Base-by-base conservation (phyloP, 2,888 invertebrate genomes). In the Neria commutata region DNA sequence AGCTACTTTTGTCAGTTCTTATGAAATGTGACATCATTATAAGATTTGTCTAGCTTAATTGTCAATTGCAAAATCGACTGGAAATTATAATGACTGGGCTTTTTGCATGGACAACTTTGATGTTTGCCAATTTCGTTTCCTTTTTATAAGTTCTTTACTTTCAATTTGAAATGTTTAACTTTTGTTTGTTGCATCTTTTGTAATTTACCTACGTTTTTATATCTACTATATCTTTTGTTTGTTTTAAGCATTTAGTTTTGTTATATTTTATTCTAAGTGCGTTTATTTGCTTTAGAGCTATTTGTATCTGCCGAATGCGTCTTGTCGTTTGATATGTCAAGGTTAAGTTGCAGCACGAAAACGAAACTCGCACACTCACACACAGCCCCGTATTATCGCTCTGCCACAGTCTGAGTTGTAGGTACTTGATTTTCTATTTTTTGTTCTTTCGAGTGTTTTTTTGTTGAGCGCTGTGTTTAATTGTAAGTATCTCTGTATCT, bases 281-380 rank as follows among this genome's bases (percentile, higher is more conserved):
- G n/a, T n/a, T n/a, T n/a, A n/a, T n/a, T n/a, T n/a, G n/a, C n/a
- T n/a, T n/a, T n/a, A n/a, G n/a, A 21, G 55, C 55, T 23, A 37
- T 56, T 50, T 50, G 14, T 48, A 29, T 24, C 42, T 25, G 19
- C 53, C n/a, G 26, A 24, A 2, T 19, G 33, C 59, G 61, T 67
- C 66, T 63, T 67, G 61, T 70, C 61, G 62, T 67, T 68, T 68
- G 68, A 71, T 72, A 69, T 73, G 71, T 73, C 73, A 73, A 73
- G 73, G 73, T 73, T 73, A 73, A 66, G 67, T 65, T 67, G 66
- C 66, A 58, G 23, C 11, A 29, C n/a, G n/a, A n/a, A n/a, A n/a
- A 14, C 51, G 42, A 53, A 58, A 55, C 56, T 50, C 55, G 24
- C 16, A 40, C 52, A 52, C 40, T 19, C 55, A 47, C 47, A 47